Base-by-base conservation (phyloP, 2,113 vertebrate genomes). In the Epinephelus cyanopodus region DNA sequence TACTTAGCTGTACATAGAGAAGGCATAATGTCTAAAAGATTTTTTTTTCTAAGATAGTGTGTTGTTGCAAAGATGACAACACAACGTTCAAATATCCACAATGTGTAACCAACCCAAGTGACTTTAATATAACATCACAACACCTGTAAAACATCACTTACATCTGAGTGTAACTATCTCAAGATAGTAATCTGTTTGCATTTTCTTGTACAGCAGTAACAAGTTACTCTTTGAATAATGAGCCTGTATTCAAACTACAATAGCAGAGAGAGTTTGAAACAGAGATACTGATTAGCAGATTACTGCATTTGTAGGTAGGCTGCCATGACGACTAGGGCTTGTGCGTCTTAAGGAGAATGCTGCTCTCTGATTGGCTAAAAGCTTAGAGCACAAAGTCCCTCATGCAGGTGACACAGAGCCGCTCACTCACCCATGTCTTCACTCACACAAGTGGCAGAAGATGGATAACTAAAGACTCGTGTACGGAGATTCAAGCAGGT, bases 361-460 rank as follows among this genome's bases (percentile, higher is more conserved):
- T 45, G 79, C 75, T 21, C 58, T 79, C 57, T 84, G 87, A 92
- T 88, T 93, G 93, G 93, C 85, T 88, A 3, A 71, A 14, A 53
- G 87, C 83, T 87, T 61, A 82, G 60, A 2, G 86, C 68, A 58
- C 84, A 83, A 87, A 89, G 85, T 86, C 86, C 82, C 15, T 62
- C 47, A 0, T 9, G 83, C 87, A 90, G 86, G 89, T 89, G 27
- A 71, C 52, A 50, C 60, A 2, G 60, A 62, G 54, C 33, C 37
- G 65, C 74, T 70, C 75, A 21, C 27, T 66, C 14, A 18, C 42
- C 19, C 8, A 39, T 21, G 6, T 19, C 54, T 66, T 23, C 39
- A 73, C 37, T 29, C 18, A 33, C 53, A 70, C 27, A 8, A 18
- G 23, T 27, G 23, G 25, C 67, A 29, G 67, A 61, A 2, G 62